phyloP scores from a whole-genome alignment of 2,797 vertebrate genomes.

The Typhlichthys subterraneus region DNA sequence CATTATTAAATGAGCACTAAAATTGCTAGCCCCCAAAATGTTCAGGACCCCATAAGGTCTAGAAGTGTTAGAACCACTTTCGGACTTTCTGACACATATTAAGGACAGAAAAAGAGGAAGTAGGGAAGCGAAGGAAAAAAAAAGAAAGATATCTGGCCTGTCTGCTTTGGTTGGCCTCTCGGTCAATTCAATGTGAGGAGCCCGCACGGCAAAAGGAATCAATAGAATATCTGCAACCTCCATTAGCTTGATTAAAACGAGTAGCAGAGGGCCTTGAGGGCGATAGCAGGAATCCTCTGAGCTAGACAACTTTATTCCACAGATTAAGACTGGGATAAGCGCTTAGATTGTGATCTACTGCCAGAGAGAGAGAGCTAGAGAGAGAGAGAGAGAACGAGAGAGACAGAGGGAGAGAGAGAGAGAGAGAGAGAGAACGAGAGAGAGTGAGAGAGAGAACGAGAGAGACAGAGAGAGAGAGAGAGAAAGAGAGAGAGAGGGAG shows the following conservation, averaged over 20 bases:
- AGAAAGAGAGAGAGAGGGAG: neutral
- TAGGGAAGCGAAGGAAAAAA: constrained; percentile 54
- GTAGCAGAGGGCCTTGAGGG: constrained; percentile 44
- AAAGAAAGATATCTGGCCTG: constrained; percentile 47
- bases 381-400: constrained; percentile 6
- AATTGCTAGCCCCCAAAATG: too few relatives aligned
- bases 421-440: too few relatives aligned
- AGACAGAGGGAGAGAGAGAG: neutral
- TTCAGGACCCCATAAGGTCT: too few relatives aligned
- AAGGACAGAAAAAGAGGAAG: constrained; percentile 12
- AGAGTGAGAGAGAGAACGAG: too few relatives aligned
- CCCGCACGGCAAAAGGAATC: constrained; percentile 81
- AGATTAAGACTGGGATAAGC: constrained; percentile 84
- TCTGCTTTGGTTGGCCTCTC: constrained; percentile 80
- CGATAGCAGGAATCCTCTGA: constrained; percentile 72
- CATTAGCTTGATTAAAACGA: constrained; percentile 92
- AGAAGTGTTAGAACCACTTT: too few relatives aligned
- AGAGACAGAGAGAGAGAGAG: constrained; percentile 8
- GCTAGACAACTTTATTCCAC: constrained; percentile 85
- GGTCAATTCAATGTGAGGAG: constrained; percentile 83
- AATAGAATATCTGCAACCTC: constrained; percentile 88
- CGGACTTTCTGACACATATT: neutral
- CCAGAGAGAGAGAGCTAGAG: neutral
- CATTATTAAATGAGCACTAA: too few relatives aligned
- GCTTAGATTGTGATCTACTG: constrained; percentile 46